Conservation (phyloP, 1,140 invertebrate genomes). For the Cherax quadricarinatus region DNA sequence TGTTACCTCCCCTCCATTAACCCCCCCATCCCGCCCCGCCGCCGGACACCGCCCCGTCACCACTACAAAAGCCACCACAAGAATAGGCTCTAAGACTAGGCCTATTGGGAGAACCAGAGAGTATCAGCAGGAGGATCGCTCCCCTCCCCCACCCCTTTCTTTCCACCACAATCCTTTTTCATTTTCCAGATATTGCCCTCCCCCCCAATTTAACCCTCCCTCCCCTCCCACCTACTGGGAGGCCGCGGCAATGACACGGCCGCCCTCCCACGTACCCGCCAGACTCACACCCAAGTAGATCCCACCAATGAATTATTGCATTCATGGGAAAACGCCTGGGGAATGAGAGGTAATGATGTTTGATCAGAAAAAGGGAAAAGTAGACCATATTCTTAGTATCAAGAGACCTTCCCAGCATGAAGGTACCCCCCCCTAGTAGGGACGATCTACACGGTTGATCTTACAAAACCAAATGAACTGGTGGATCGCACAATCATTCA, state of each 20-base stretch:
- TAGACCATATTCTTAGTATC: too few species aligned
- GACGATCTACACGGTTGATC: too few species aligned
- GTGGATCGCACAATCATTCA: too few species aligned
- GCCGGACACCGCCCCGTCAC: neutral
- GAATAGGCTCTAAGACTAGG: neutral
- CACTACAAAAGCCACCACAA: slow-evolving; percentile 1
- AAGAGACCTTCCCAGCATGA: too few species aligned
- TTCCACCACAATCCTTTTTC: neutral
- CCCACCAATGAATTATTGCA: too few species aligned
- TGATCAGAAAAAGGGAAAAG: too few species aligned
- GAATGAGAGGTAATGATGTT: too few species aligned
- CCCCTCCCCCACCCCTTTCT: neutral
- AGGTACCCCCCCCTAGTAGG: too few species aligned
- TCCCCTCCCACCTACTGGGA: neutral
- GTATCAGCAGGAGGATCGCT: neutral
- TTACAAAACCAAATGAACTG: too few species aligned
- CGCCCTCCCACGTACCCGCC: neutral
- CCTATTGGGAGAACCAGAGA: neutral
- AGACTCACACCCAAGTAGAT: neutral
- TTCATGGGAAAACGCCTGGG: too few species aligned
- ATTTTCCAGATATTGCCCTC: neutral
- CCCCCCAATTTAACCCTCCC: neutral
- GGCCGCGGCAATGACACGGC: neutral
- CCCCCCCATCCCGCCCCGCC: neutral
- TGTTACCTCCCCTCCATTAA: too few species aligned